phyloP scores from a whole-genome alignment of 2,888 invertebrate species.

The Tortrix viridana region DNA sequence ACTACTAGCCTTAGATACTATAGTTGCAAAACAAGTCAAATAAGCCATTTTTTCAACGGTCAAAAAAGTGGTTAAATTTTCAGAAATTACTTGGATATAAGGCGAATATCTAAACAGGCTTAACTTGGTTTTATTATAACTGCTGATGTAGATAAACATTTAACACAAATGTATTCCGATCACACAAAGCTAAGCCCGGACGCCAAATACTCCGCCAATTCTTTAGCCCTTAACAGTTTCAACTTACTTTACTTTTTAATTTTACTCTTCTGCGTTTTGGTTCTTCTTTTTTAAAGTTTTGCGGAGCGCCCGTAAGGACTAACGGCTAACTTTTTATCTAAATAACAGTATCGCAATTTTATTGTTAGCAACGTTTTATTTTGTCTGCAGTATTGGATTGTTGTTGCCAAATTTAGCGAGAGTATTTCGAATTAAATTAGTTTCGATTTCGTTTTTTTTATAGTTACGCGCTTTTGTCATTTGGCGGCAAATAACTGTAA shows the following conservation, averaged over 20 bases:
- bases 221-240: conserved; percentile 38
- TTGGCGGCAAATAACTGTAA: conserved; percentile 15
- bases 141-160: conserved; percentile 17
- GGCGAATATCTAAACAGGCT: neutral
- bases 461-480: conserved; percentile 19
- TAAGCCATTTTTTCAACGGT: too few species aligned
- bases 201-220: conserved; percentile 31
- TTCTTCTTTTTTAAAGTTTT: conserved; percentile 37
- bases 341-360: conserved; percentile 63
- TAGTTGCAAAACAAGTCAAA: too few species aligned
- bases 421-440: conserved; percentile 34
- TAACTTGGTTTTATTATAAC: neutral
- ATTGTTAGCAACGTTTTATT: conserved; percentile 39
- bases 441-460: conserved; percentile 25
- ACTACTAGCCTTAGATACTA: too few species aligned
- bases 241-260: conserved; percentile 32
- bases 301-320: conserved; percentile 56
- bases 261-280: conserved; percentile 25
- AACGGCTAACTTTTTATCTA: conserved; percentile 62
- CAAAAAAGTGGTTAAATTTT: too few species aligned
- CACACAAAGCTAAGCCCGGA: conserved; percentile 28
- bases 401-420: conserved; percentile 31
- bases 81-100: too few species aligned
- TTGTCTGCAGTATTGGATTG: conserved; percentile 33
- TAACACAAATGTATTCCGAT: conserved; percentile 29